Base-by-base conservation (phyloP, 2,113 vertebrate species). In the Aspidoscelis tigris region DNA sequence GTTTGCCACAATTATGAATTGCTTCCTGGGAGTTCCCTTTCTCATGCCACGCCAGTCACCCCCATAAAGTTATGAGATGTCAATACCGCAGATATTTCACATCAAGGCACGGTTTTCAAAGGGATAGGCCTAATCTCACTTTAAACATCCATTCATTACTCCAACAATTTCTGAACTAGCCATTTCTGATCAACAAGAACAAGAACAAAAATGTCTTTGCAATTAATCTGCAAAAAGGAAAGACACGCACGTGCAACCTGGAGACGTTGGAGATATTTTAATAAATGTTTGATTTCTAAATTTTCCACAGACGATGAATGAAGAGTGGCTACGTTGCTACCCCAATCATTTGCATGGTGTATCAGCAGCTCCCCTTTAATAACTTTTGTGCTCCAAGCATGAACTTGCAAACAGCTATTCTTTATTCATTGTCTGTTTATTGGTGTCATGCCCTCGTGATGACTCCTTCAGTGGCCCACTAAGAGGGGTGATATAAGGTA, bases 401-500 rank as follows among this genome's bases (percentile, higher is more conserved):
- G 93, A 94, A 93, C 79, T 93, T 93, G 92, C 84, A 88, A 94
- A 93, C 90, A 92, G 91, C 92, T 94, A 92, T 92, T 88, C 93
- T 92, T 94, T 94, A 92, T 95, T 94, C 93, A 93, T 94, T 94
- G 91, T 93, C 89, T 88, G 58, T 92, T 94, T 93, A 93, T 93
- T 94, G 86, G 88, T 95, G 93, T 90, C 89, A 79, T 93, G 92
- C 91, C 93, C 90, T 94, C 79, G 12, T 87, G 90, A 89, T 94
- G 92, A 93, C 92, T 94, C 93, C 74, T 81, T 11, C 76, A 64
- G 58, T 87, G 73, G 75, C 70, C 83, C 88, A 70, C 93, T 95
- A 90, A 93, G 93, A 91, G 93, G 93, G 93, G 92, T 95, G 93
- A 95, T 86, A 92, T 92, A 95, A 95, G 93, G 92, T 94, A 93